Evolutionary conservation across 2,888 invertebrate species (phyloP), one percentile per base, ranked within the genome.

Genomic region (Ormyrus pomaceus): DNA sequence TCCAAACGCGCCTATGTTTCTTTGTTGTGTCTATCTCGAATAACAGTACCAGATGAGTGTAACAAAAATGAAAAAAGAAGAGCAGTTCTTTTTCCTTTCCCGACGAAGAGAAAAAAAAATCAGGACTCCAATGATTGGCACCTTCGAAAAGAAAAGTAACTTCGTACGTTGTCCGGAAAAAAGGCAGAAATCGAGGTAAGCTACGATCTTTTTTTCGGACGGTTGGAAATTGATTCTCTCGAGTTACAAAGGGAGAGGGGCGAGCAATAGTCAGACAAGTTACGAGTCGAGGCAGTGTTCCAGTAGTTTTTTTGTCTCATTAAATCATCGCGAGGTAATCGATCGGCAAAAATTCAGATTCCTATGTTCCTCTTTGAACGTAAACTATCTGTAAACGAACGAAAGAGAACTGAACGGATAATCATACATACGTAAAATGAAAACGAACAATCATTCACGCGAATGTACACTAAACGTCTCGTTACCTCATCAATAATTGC

Each of bases 211-310:
- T 53, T 73, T 77, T 55, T 58, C 68, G 81, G 78, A 79, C 81
- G 81, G 75, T 55, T 79, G 62, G 34, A 75, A 79, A 81, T 71
- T 73, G 61, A 74, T 69, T 56, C 34, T 72, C 8, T 73, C 19
- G 46, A 61, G 53, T 13, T 50, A 48, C 48, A 19, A 58, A 10
- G 59, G n/a, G 51, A 62, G 58, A 80, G 76, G 56, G 73, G 68
- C 34, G 3, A 34, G 34, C 19, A 61, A 71, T n/a, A n/a, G 53
- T 48, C 19, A 19, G 13, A 59, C 13, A 51, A 77, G 56, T 77
- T 62, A 69, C 59, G 53, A 75, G 34, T 76, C 55, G 80, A 81
- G 81, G 81, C 78, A 81, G 78, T 81, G 81, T 73, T 50, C 48
- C n/a, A 11, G 10, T 69, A 62, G 3, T 58, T 59, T 68, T 58